Conservation (phyloP, 2,797 vertebrate species). For the Tadarida brasiliensis region DNA sequence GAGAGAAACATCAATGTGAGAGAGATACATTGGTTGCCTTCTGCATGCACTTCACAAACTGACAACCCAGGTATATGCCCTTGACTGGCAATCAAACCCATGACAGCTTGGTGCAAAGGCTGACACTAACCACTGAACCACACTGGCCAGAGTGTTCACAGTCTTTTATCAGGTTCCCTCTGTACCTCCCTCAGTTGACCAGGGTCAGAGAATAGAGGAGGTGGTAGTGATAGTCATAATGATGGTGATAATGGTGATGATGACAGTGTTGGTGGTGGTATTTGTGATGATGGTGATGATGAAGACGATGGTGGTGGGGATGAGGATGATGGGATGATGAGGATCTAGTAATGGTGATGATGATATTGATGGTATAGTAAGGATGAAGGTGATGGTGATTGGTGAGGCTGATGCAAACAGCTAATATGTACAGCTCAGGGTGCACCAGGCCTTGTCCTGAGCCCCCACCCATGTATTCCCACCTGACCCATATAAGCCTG, state of each 20-base stretch:
- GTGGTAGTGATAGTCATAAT: neutral
- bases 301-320: neutral
- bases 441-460: neutral
- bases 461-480: neutral
- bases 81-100: no score
- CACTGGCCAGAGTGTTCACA: no score
- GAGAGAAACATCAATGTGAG: no score
- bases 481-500: neutral
- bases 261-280: neutral
- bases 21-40: no score
- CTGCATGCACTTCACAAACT: no score
- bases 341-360: no score
- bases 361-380: neutral
- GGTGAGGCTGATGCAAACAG: neutral
- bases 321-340: neutral
- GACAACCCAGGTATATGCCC: no score
- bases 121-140: no score
- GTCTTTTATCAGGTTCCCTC: neutral
- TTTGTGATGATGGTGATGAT: neutral
- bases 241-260: neutral
- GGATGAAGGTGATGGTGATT: neutral
- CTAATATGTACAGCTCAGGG: neutral
- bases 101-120: no score
- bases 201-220: neutral
- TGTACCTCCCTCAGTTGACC: neutral